Evolutionary conservation across 1,140 invertebrate species (phyloP).

Genomic region (Drosophila kanapiae): DNA sequence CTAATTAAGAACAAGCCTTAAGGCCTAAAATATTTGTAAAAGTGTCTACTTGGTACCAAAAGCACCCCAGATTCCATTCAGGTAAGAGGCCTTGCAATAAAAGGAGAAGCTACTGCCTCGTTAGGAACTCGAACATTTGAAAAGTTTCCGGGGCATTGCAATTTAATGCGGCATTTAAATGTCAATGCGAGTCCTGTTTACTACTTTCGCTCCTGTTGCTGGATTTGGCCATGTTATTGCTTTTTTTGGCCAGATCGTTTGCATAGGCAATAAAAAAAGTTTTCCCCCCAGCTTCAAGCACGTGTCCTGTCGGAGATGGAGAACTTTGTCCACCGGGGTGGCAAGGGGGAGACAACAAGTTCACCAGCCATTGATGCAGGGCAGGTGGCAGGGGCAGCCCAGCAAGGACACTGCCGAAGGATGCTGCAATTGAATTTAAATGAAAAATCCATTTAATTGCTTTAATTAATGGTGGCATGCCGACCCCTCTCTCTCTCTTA

Average conservation of each 20-base stretch:
- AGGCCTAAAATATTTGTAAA: not conserved
- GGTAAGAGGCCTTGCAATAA: not conserved
- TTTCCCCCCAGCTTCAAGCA: constrained; percentile 20
- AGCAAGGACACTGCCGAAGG: not conserved
- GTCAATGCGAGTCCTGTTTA: constrained; percentile 33
- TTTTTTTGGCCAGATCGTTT: constrained; percentile 57
- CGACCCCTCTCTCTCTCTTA: not conserved
- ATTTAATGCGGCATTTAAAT: constrained; percentile 70
- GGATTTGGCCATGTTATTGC: constrained; percentile 15
- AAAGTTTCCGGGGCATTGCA: constrained; percentile 41
- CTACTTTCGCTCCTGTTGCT: constrained; percentile 16
- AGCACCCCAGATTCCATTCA: not conserved
- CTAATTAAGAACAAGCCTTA: not conserved
- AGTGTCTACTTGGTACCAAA: not conserved
- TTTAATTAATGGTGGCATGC: constrained; percentile 72
- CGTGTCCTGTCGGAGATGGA: constrained; percentile 14
- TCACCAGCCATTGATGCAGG: too few relatives aligned
- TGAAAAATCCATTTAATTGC: constrained; percentile 72
- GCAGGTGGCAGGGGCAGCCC: too few relatives aligned
- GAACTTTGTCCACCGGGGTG: not conserved
- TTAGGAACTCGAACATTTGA: not conserved
- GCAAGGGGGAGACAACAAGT: not conserved
- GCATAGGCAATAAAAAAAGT: constrained; percentile 67
- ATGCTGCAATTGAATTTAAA: constrained; percentile 72
- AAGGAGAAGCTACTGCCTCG: not conserved